Percentiles rank a stretch among this genome's conserved stretches.
phyloP scores from a whole-genome alignment of 2,113 vertebrate species.

The Dromaius novaehollandiae region DNA sequence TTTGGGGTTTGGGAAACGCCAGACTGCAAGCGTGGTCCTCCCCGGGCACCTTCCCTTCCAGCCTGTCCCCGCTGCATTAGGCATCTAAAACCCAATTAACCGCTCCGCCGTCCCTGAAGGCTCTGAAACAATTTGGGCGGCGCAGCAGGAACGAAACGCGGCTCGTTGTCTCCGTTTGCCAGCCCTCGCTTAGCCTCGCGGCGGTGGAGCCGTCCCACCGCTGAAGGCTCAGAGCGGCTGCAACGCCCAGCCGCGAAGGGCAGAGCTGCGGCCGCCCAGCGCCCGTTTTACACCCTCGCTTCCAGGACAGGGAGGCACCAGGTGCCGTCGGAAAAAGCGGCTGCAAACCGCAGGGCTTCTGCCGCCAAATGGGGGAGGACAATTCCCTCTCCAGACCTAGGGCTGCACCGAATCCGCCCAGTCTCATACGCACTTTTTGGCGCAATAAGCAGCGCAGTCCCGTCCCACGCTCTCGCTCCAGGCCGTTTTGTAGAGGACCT shows the following conservation, averaged over 20 bases:
- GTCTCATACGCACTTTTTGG: slow-evolving; percentile 85
- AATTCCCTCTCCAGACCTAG: accelerated
- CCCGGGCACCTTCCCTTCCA: accelerated
- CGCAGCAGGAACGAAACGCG: neutral
- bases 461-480: slow-evolving; percentile 94
- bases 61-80: accelerated
- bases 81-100: neutral
- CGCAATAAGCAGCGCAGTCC: slow-evolving; percentile 90
- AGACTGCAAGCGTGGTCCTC: accelerated
- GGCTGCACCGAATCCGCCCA: neutral
- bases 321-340: neutral
- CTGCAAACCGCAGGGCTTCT: neutral
- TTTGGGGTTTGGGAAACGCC: neutral
- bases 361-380: accelerated
- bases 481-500: slow-evolving; percentile 96
- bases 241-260: neutral
- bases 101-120: neutral
- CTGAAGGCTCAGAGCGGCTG: neutral
- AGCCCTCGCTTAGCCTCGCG: no score
- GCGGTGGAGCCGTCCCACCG: no score
- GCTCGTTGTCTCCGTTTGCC: neutral
- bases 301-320: neutral
- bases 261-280: neutral
- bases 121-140: neutral
- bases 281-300: neutral